Percentiles rank a stretch among this genome's conserved stretches.
phyloP scores from a whole-genome alignment of 1,140 invertebrate species.

The Palaemon carinicauda region DNA sequence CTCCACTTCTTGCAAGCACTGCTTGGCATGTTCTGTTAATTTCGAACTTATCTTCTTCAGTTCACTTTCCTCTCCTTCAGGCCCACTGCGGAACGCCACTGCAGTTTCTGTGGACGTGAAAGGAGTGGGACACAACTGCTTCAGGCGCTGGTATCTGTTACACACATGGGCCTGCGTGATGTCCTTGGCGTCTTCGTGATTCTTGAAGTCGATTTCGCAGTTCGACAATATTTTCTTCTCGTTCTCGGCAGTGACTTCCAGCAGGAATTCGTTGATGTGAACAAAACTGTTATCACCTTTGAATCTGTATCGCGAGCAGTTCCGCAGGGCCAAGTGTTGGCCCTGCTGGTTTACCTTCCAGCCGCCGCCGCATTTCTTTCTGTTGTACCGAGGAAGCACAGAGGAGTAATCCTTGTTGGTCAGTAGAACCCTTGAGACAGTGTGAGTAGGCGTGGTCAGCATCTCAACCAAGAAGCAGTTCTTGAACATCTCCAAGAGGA shows the following conservation, averaged over 20 bases:
- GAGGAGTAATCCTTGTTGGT: constrained; percentile 27
- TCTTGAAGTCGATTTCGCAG: constrained; percentile 31
- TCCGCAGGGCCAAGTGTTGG: not conserved
- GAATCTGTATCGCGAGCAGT: constrained; percentile 14
- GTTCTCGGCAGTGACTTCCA: not conserved
- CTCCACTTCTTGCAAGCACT: too few relatives aligned
- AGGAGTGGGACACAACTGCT: constrained; percentile 5
- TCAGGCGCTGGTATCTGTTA: constrained; percentile 17
- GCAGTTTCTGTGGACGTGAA: not conserved
- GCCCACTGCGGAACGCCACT: too few relatives aligned
- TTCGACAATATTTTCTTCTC: constrained; percentile 16
- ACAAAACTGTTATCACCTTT: not conserved
- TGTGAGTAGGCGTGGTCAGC: constrained; percentile 36
- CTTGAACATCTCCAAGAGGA: constrained; percentile 14
- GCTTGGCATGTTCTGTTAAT: too few relatives aligned
- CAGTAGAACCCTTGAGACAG: constrained; percentile 6
- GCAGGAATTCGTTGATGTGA: constrained; percentile 20
- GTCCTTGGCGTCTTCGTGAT: constrained; percentile 23
- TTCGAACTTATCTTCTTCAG: too few relatives aligned
- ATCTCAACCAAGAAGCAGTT: constrained; percentile 33
- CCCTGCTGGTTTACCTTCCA: constrained; percentile 12
- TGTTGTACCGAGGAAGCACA: not conserved
- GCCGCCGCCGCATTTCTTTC: not conserved
- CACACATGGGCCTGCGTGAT: constrained; percentile 2
- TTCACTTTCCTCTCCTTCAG: too few relatives aligned